Base-by-base conservation (phyloP, 1,140 invertebrate genomes). In the Ips typographus region DNA sequence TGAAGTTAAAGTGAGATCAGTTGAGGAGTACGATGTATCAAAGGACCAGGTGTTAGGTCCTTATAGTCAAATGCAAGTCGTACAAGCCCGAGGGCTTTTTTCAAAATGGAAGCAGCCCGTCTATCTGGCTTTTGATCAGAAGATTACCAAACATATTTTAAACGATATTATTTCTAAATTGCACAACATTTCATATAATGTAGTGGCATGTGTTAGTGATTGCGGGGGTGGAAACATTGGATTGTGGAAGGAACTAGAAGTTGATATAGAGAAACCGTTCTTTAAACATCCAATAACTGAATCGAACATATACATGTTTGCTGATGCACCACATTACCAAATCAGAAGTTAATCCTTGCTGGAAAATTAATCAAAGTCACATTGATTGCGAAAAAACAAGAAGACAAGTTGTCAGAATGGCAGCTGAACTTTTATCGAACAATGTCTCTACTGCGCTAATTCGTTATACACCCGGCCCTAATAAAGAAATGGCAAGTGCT, bases 51-150 rank as follows among this genome's bases (percentile, higher is more conserved):
- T 82, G 8, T 38, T 82, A n/a, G 80, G 79, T 51, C 77, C 78
- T 37, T 65, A 79, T 65, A 67, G 47, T 53, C 65, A 76, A 39
- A 74, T 80, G 73, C 79, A 81, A 71, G 75, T 77, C 6, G 68
- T 77, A 8, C 74, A 80, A 56, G 74, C 74, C 7, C 57, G 76
- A 63, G 77, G 79, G 49, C 58, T 81, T 8, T 77, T 77, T 63
- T 65, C 57, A n/a, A 68, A 73, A 44, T 82, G 79, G 81, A 79
- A 80, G 60, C 81, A 82, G 66, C 75, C 73, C 6, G 66, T 82
- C 3, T 81, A 77, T 75, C 5, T 55, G 36, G 73, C 69, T 7
- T 82, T 80, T 72, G 80, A 82, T 69, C 60, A 70, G 53, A 75
- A 72, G 66, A 77, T 81, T 51, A 77, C 76, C 22, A 71, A 74